phyloP scores from a whole-genome alignment of 1,140 invertebrate genomes.

The Papilio helenus region DNA sequence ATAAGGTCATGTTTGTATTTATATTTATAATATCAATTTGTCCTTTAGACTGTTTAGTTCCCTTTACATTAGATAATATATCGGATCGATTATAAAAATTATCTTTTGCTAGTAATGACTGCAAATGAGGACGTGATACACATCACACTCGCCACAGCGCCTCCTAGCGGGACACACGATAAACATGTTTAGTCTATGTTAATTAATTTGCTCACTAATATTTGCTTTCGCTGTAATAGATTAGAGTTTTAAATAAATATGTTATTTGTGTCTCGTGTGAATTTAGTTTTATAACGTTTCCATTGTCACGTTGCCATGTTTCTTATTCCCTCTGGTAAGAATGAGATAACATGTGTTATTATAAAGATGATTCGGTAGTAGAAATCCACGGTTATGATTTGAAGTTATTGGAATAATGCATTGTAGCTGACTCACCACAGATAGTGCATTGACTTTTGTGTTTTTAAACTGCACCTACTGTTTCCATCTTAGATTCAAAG shows the following conservation, averaged over 20 bases:
- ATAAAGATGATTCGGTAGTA: background rate
- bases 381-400: background rate
- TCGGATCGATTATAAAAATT: conserved; percentile 52
- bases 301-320: too few relatives aligned
- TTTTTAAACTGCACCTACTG: background rate
- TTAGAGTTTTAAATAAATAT: conserved; percentile 17
- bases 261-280: background rate
- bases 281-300: background rate
- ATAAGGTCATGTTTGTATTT: conserved; percentile 21
- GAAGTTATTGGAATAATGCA: background rate
- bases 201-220: conserved; percentile 28
- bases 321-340: too few relatives aligned
- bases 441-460: background rate
- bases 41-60: background rate
- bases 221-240: conserved; percentile 3
- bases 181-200: conserved; percentile 5
- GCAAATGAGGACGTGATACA: conserved; percentile 51
- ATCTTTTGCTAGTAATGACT: conserved; percentile 59
- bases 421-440: background rate
- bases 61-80: conserved; percentile 8
- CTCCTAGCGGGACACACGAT: conserved; percentile 16
- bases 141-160: conserved; percentile 49
- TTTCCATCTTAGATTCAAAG: background rate
- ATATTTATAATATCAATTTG: background rate
- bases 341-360: background rate